Evolutionary conservation across 2,888 invertebrate genomes (phyloP).

Genomic region (Reticulitermes lucifugus): DNA sequence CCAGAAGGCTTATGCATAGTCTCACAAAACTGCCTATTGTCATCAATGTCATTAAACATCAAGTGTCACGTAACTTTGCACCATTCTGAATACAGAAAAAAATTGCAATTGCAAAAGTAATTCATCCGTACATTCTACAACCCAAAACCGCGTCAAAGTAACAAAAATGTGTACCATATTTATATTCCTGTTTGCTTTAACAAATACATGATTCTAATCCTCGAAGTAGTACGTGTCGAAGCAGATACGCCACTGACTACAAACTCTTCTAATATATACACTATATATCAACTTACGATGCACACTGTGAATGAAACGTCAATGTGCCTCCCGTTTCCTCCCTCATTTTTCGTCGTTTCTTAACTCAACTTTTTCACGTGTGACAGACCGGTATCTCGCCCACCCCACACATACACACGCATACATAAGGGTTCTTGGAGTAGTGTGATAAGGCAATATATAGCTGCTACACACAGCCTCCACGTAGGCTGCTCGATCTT

Average conservation of each 20-base stretch:
- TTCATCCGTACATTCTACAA: no score
- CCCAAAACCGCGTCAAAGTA: no score
- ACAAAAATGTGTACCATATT: no score
- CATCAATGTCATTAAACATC: no score
- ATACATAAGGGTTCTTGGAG: conserved; percentile 7
- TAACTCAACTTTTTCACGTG: conserved; percentile 3
- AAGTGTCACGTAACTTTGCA: no score
- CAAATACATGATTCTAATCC: no score
- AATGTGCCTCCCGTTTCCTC: conserved; percentile 5
- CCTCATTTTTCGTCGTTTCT: not conserved
- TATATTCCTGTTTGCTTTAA: no score
- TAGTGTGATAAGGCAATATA: conserved; percentile 39
- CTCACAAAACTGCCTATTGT: no score
- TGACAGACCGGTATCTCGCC: not conserved
- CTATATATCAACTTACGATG: conserved; percentile 29
- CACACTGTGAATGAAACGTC: conserved; percentile 34
- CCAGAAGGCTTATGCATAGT: no score
- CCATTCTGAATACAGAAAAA: no score
- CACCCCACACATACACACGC: conserved; percentile 30
- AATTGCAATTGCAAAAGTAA: no score
- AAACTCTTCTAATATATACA: not conserved
- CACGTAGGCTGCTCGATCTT: conserved; percentile 10
- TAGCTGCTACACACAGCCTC: not conserved
- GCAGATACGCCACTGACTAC: not conserved
- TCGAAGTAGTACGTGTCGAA: no score